A percentile compares a stretch with the other conserved stretches of the same genome.
Evolutionary conservation across 2,888 invertebrate species (phyloP).

Genomic region (Epinotia nisella): DNA sequence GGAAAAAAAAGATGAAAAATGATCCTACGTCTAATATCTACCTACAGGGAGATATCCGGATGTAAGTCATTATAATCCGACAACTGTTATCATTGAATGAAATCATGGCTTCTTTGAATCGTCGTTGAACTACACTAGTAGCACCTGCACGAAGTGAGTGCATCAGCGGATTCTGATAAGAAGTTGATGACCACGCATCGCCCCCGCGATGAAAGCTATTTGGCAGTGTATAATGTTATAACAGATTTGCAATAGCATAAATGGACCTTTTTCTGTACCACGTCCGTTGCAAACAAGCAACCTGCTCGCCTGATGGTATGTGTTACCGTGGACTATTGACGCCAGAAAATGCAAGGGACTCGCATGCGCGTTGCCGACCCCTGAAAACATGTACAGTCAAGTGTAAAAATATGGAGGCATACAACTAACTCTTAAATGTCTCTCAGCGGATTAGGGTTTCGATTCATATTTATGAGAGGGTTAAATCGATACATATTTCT

Average conservation of each 20-base stretch:
- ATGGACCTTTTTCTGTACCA: too few relatives aligned
- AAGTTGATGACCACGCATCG: slow-evolving; percentile 45
- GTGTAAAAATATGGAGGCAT: too few relatives aligned
- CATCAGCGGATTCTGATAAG: slow-evolving; percentile 68
- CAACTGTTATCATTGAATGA: slow-evolving; percentile 26
- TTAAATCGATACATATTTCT: too few relatives aligned
- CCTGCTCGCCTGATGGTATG: too few relatives aligned
- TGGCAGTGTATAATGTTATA: slow-evolving; percentile 12
- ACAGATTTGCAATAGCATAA: slow-evolving; percentile 10
- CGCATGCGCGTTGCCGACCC: too few relatives aligned
- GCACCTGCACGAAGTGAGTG: slow-evolving; percentile 61
- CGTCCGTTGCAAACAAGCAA: too few relatives aligned
- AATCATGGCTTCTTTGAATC: slow-evolving; percentile 61
- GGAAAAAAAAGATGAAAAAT: background rate
- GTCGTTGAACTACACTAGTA: slow-evolving; percentile 49
- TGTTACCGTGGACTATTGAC: too few relatives aligned
- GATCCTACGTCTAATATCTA: background rate
- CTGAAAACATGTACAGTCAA: too few relatives aligned
- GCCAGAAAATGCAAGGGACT: too few relatives aligned
- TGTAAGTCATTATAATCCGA: slow-evolving; percentile 16
- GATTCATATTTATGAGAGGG: too few relatives aligned
- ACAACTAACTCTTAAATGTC: too few relatives aligned
- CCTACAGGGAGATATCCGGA: background rate
- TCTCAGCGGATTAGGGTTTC: too few relatives aligned
- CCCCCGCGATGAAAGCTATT: slow-evolving; percentile 10